Conservation (phyloP, 1,140 invertebrate genomes). For the Philopotamus ludificatus region DNA sequence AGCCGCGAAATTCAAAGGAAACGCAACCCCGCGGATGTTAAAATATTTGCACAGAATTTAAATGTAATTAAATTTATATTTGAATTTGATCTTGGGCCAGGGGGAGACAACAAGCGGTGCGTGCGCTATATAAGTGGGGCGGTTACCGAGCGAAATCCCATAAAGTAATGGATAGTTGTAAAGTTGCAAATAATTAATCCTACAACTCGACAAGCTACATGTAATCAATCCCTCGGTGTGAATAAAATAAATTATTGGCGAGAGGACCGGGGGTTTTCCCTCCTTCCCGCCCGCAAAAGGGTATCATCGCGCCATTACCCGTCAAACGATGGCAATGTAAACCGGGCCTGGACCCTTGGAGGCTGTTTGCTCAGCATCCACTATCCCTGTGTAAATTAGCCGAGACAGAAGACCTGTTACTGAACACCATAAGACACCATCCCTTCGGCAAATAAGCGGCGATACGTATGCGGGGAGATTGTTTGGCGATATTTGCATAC, state of each 20-base stretch:
- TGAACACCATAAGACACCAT: neutral
- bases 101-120: no score
- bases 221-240: slow-evolving; percentile 26
- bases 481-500: slow-evolving; percentile 1
- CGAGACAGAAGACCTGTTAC: slow-evolving; percentile 10
- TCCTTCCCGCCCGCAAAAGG: slow-evolving; percentile 5
- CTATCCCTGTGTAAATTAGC: slow-evolving; percentile 10
- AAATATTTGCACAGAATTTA: no score
- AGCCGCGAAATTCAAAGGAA: no score
- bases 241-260: slow-evolving; percentile 24
- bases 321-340: slow-evolving; percentile 14
- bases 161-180: no score
- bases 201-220: slow-evolving; percentile 12
- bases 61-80: no score
- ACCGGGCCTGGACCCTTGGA: neutral
- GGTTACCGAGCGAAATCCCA: no score
- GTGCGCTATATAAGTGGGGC: no score
- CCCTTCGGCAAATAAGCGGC: slow-evolving; percentile 17
- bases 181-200: slow-evolving; percentile 28
- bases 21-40: no score
- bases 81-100: no score
- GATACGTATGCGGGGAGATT: neutral
- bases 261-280: neutral
- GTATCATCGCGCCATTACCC: slow-evolving; percentile 27
- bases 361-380: slow-evolving; percentile 2